Conservation (phyloP, 1,140 invertebrate genomes). For the Agraylea sexmaculata region DNA sequence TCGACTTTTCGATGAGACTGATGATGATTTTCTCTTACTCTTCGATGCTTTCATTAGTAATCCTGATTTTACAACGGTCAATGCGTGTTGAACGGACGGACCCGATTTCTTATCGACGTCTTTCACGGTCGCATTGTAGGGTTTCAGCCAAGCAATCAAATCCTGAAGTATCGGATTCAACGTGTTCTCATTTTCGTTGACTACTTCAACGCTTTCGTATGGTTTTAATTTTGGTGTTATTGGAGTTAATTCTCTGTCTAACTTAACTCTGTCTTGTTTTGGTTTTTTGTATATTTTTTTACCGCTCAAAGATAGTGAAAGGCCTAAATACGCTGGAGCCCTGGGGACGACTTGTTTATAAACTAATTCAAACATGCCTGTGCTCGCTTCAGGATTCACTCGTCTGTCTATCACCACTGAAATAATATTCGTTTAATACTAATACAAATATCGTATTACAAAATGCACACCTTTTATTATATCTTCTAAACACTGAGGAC, state of each 20-base stretch:
- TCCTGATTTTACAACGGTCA: slow-evolving; percentile 35
- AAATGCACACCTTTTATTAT: slow-evolving; percentile 69
- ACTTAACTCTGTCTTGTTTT: slow-evolving; percentile 23
- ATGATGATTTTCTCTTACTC: slow-evolving; percentile 40
- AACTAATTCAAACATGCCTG: slow-evolving; percentile 75
- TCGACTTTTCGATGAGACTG: slow-evolving; percentile 30
- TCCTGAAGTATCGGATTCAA: slow-evolving; percentile 37
- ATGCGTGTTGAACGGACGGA: slow-evolving; percentile 36
- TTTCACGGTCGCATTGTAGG: slow-evolving; percentile 25
- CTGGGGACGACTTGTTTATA: slow-evolving; percentile 60
- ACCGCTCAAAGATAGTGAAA: slow-evolving; percentile 62
- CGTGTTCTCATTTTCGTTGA: slow-evolving; percentile 31
- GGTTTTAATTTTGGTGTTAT: slow-evolving; percentile 20
- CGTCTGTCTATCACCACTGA: slow-evolving; percentile 78
- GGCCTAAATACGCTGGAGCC: slow-evolving; percentile 74
- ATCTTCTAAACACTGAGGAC: slow-evolving; percentile 80
- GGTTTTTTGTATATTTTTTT: slow-evolving; percentile 38
- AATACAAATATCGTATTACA: slow-evolving; percentile 9
- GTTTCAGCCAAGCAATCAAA: slow-evolving; percentile 36
- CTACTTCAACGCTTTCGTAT: slow-evolving; percentile 23
- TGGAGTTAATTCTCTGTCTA: slow-evolving; percentile 20
- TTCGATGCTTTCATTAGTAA: slow-evolving; percentile 27
- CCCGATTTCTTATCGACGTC: slow-evolving; percentile 28
- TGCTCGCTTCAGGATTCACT: slow-evolving; percentile 64
- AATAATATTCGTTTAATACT: slow-evolving; percentile 24